Evolutionary conservation across 2,888 invertebrate genomes (phyloP), one percentile per base, ranked within the genome.

Genomic region (Blastobasis adustella): DNA sequence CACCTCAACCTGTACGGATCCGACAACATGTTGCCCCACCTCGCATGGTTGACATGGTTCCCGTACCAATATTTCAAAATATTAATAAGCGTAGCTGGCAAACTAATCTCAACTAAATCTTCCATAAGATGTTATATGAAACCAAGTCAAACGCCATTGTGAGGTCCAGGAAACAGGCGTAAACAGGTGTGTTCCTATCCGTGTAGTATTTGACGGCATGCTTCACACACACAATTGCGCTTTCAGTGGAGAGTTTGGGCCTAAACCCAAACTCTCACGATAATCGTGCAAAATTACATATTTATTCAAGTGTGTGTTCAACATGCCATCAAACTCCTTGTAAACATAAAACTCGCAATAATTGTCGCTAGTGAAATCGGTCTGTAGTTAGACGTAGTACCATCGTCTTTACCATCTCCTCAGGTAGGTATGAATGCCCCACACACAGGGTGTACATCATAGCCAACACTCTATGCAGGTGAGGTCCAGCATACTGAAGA

Each of bases 351-450:
- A n/a, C n/a, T 50, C 2, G 53, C 44, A 2, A 50, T 47, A 6
- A 47, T 45, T 9, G 50, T 53, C 0, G 53, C 53, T 37, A 53
- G 40, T 5, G 53, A 53, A 41, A 53, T 53, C 9, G 53, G 50
- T 9, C 53, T 43, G 36, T 53, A 53, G 23, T 53, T 53, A n/a
- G 39, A 10, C 9, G 23, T 40, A 37, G 53, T 10, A 56, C 54
- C 1, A 56, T 45, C 10, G 54, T 54, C 37, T 49, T 49, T 52
- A 53, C 52, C 37, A 50, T 36, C 7, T 49, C 48, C n/a, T 4
- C 23, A 4, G 48, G 48, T 41, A n/a, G 42, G 42, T 49, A 49
- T 8, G 41, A 41, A 37, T 49, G 48, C 9, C 43, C 10, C 10
- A 49, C 6, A 38, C 49, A 49, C 4, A 44, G 10, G 37, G 9